These are phyloP conservation scores for Platerodrilus igneus DNA, from an alignment of 2,888 invertebrate species.

Conservation along the genomic window DNA sequence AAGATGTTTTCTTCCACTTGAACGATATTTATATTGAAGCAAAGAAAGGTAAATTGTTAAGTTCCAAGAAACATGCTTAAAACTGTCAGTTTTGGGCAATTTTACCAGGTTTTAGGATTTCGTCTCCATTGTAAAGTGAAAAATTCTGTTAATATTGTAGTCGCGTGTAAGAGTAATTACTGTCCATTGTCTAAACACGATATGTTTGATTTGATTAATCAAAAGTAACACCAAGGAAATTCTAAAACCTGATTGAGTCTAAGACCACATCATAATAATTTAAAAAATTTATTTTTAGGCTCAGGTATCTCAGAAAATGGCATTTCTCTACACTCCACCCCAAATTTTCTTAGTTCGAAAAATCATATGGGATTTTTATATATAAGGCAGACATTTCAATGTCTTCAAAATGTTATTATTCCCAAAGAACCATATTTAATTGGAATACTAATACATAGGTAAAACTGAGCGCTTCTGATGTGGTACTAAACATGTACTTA, in stretches of 20 bases:
- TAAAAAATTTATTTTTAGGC: constrained; percentile 48
- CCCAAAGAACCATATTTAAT: constrained; percentile 73
- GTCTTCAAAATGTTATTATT: constrained; percentile 67
- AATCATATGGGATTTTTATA: constrained; percentile 81
- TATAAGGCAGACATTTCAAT: constrained; percentile 74
- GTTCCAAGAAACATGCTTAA: too few species aligned
- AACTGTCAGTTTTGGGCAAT: too few species aligned
- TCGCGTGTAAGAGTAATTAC: too few species aligned
- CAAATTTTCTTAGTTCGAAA: constrained; percentile 61
- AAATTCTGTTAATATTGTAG: constrained; percentile 4
- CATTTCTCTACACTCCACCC: constrained; percentile 59
- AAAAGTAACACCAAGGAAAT: too few species aligned
- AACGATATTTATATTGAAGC: constrained; percentile 67
- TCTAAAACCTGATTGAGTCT: too few species aligned
- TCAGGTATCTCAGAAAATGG: constrained; percentile 67
- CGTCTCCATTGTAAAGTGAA: neutral
- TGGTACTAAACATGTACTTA: constrained; percentile 15
- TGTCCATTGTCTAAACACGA: too few species aligned
- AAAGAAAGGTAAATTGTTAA: constrained; percentile 50
- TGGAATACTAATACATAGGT: constrained; percentile 72
- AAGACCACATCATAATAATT: neutral
- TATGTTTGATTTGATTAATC: too few species aligned
- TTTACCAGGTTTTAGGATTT: too few species aligned
- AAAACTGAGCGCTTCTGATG: too few species aligned
- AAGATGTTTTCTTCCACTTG: constrained; percentile 71